A percentile compares a stretch with the other conserved stretches of the same genome.
Conservation (phyloP, 2,797 vertebrate species). For the Dendrocincla fuliginosa region DNA sequence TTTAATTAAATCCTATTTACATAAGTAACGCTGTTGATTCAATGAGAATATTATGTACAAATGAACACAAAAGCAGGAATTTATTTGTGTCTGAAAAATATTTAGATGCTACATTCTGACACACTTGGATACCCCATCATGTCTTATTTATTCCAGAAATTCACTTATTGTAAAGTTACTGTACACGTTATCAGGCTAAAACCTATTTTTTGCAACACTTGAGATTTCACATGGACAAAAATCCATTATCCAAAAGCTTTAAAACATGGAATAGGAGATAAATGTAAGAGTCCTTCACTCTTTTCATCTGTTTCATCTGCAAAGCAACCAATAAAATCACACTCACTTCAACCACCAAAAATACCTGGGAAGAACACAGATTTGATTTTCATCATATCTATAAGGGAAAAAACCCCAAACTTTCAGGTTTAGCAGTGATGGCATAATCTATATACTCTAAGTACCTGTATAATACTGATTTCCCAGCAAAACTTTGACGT, state of each 20-base stretch:
- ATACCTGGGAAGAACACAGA: not conserved
- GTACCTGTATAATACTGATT: not conserved
- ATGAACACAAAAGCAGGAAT: not conserved
- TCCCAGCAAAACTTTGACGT: not conserved
- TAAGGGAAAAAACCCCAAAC: not conserved
- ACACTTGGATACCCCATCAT: not conserved
- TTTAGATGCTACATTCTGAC: not conserved
- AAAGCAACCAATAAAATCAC: not conserved
- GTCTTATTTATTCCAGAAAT: not conserved
- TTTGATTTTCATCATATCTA: not conserved
- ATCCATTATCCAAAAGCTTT: not conserved
- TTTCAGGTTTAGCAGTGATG: not conserved
- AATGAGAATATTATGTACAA: not conserved
- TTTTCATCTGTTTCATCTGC: not conserved
- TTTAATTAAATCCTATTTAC: slow-evolving; percentile 19
- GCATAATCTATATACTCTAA: not conserved
- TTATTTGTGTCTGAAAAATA: slow-evolving; percentile 5
- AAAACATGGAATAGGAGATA: not conserved
- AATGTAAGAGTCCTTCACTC: not conserved
- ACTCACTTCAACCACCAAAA: not conserved
- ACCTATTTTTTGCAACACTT: not conserved
- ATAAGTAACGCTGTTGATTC: slow-evolving; percentile 10
- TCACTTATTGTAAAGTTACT: not conserved
- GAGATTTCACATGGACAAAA: not conserved
- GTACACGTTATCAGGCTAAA: not conserved